Evolutionary conservation across 2,797 vertebrate species (phyloP).

Genomic region (Paguma larvata): DNA sequence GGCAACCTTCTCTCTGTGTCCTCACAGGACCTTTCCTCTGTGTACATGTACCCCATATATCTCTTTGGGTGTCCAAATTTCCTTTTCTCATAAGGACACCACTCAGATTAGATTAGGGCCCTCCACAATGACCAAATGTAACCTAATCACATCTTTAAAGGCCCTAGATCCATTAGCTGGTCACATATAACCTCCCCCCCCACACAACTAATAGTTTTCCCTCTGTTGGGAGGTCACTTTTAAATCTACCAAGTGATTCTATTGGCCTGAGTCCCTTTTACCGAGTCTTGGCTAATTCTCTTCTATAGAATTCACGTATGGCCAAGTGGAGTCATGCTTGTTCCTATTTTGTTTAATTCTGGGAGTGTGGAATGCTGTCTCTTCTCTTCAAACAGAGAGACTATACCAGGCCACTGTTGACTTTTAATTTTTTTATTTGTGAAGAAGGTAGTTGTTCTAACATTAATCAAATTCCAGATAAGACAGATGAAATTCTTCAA

Average conservation of each 20-base stretch:
- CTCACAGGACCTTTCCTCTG: not conserved
- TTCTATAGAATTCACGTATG: not conserved
- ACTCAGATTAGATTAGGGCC: not conserved
- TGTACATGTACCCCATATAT: not conserved
- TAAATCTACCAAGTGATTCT: not conserved
- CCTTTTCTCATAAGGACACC: not conserved
- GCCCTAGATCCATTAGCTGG: not conserved
- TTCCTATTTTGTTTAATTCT: not conserved
- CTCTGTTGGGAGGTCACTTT: not conserved
- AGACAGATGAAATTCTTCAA: not conserved
- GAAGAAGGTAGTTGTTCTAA: not conserved
- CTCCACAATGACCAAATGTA: not conserved
- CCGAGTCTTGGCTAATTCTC: too few species aligned
- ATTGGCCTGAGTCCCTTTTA: not conserved
- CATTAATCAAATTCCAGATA: not conserved
- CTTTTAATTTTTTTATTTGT: not conserved
- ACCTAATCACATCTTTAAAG: not conserved
- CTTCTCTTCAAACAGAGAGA: not conserved
- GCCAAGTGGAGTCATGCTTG: not conserved
- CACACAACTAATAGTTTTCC: not conserved
- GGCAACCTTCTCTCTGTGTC: not conserved
- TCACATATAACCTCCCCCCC: too few species aligned
- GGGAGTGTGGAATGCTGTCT: not conserved
- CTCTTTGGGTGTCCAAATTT: not conserved
- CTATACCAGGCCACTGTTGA: not conserved